A percentile compares a stretch with the other conserved stretches of the same genome.
These are phyloP conservation scores for Pelecanoides urinatrix DNA, from an alignment of 2,113 vertebrate species.

Conservation along the genomic window DNA sequence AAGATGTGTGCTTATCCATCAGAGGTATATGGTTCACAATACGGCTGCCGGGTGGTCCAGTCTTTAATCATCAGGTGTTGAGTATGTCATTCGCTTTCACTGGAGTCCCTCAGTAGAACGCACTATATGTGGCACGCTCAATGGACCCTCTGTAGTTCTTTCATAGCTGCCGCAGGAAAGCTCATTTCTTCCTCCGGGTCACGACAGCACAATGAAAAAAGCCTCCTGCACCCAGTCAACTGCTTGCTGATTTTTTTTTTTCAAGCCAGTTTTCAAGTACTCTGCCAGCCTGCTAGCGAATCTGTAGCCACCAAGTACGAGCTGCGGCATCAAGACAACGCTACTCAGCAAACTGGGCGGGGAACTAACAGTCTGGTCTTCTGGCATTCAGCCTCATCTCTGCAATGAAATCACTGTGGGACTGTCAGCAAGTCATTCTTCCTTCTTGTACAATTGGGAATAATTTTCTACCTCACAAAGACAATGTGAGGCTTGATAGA, in stretches of 20 bases:
- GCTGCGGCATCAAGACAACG: neutral
- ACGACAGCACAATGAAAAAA: neutral
- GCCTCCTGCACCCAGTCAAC: neutral
- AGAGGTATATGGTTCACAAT: neutral
- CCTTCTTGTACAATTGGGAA: neutral
- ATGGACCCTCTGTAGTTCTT: neutral
- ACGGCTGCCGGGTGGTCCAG: neutral
- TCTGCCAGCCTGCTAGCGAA: neutral
- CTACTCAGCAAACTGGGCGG: neutral
- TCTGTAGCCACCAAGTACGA: neutral
- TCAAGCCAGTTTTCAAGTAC: neutral
- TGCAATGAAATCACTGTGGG: neutral
- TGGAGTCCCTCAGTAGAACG: neutral
- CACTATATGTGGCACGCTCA: neutral
- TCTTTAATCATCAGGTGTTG: neutral
- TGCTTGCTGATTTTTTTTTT: neutral
- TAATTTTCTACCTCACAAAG: neutral
- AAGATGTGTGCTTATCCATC: neutral
- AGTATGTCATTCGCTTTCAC: neutral
- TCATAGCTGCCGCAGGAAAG: neutral
- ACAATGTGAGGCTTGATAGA: neutral
- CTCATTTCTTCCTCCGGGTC: neutral
- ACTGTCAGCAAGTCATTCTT: conserved; percentile 13
- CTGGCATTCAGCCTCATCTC: conserved; percentile 4
- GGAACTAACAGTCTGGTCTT: neutral